phyloP scores from a whole-genome alignment of 2,113 vertebrate species.

The Engystomops pustulosus region DNA sequence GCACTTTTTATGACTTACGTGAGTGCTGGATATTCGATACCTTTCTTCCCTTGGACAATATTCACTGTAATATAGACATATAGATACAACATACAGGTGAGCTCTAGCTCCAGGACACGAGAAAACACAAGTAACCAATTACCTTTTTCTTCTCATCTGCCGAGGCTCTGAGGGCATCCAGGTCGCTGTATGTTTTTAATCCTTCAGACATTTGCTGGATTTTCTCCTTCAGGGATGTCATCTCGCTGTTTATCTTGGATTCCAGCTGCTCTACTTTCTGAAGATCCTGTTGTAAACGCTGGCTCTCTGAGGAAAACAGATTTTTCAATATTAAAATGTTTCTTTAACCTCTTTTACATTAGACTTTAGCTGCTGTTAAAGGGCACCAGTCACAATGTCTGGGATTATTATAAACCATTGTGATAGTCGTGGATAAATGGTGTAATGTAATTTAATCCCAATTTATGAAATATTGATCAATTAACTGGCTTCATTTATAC shows the following conservation, averaged over 20 bases:
- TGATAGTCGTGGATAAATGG: too few species aligned
- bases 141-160: slow-evolving; percentile 91
- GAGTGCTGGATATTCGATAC: too few species aligned
- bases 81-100: too few species aligned
- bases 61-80: too few species aligned
- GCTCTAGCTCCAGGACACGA: too few species aligned
- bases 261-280: slow-evolving; percentile 94
- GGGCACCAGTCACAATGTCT: too few species aligned
- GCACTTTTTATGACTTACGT: too few species aligned
- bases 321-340: slow-evolving; percentile 55
- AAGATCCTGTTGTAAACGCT: slow-evolving; percentile 89
- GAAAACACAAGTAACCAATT: slow-evolving; percentile 34
- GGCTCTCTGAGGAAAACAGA: slow-evolving; percentile 81
- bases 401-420: too few species aligned
- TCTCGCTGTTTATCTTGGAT: slow-evolving; percentile 87
- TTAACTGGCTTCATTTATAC: too few species aligned
- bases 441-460: too few species aligned
- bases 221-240: slow-evolving; percentile 82
- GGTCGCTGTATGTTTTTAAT: slow-evolving; percentile 82
- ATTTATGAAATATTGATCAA: too few species aligned
- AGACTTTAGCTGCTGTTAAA: not conserved
- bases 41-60: too few species aligned
- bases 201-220: slow-evolving; percentile 81
- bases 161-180: slow-evolving; percentile 81
- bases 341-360: not conserved